Base-by-base conservation (phyloP, 37 sponge, comb jelly and placozoan species). In the Ianthella basta region DNA sequence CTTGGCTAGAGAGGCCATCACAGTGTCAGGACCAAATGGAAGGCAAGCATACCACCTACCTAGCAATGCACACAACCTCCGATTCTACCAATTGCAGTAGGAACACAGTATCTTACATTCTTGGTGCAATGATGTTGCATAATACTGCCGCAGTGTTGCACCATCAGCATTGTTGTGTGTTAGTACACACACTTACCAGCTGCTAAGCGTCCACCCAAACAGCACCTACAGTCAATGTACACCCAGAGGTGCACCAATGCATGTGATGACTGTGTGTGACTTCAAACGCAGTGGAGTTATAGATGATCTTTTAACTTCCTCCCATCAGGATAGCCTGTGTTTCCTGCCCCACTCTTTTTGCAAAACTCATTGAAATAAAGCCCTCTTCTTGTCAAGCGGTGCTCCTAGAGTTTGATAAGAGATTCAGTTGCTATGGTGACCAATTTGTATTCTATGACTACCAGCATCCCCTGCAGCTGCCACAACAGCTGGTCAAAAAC, bases 401-500 rank as follows among this genome's bases (percentile, higher is more conserved):
- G 5, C 80, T 95, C 0, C 75, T 95, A 21, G 92, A 95, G 40
- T 95, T 87, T 59, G 95, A 95, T 50, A 70, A 64, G 36, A 55
- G 90, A 15, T 95, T 95, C 50, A 68, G 72, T 21, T n/a, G 59
- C 36, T 59, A 95, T 73, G 86, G 88, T 13, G 80, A 89, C 19
- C 16, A 77, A 55, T 91, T 89, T 75, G 81, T 91, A 0, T 84
- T 56, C 57, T 92, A 95, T 80, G 95, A 91, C 82, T 91, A 95
- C 90, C 89, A 86, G 14, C 10, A 84, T 6, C 92, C 95, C n/a
- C 66, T 91, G 80, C 21, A 86, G 19, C 61, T 95, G 36, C 87
- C 95, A 0, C 57, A 78, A 15, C 23, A 6, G 5, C 63, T 89
- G 18, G 15, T 19, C 21, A 60, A 84, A 41, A 25, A 80, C 0